Conservation (phyloP, 2,113 vertebrate genomes). For the Chamaetylas fuelleborni region DNA sequence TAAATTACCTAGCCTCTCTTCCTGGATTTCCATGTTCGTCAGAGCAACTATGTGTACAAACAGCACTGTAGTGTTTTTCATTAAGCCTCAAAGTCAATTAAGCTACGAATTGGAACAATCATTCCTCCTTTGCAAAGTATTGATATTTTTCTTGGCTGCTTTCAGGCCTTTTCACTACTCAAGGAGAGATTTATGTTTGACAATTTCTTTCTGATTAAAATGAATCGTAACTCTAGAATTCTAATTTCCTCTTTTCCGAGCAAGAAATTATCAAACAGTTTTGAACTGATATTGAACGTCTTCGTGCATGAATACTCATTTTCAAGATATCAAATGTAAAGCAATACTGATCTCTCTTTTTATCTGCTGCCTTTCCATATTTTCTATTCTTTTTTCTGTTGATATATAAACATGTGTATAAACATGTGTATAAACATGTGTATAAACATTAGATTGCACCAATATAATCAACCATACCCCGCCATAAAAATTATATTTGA, state of each 20-base stretch:
- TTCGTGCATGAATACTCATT: background rate
- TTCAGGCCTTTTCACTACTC: conserved; percentile 82
- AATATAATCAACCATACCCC: background rate
- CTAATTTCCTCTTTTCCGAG: conserved; percentile 79
- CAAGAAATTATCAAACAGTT: conserved; percentile 73
- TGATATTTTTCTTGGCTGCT: conserved; percentile 86
- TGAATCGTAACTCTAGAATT: conserved; percentile 82
- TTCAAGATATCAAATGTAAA: background rate
- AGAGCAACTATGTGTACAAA: conserved; percentile 75
- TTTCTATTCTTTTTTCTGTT: background rate
- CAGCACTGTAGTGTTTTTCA: conserved; percentile 80
- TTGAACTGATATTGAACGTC: conserved; percentile 56
- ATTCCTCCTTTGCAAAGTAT: conserved; percentile 91
- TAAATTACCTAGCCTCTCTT: conserved; percentile 51
- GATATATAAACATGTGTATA: background rate
- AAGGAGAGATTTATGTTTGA: conserved; percentile 83
- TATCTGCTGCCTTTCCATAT: background rate
- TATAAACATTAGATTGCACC: background rate
- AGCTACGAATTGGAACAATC: conserved; percentile 87
- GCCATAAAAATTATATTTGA: background rate
- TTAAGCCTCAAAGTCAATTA: conserved; percentile 96
- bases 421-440: background rate
- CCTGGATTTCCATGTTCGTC: conserved; percentile 45
- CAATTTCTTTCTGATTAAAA: conserved; percentile 85
- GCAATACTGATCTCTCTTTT: conserved; percentile 12